Evolutionary conservation across 2,797 vertebrate species (phyloP).

Genomic region (Gymnocypris eckloni): DNA sequence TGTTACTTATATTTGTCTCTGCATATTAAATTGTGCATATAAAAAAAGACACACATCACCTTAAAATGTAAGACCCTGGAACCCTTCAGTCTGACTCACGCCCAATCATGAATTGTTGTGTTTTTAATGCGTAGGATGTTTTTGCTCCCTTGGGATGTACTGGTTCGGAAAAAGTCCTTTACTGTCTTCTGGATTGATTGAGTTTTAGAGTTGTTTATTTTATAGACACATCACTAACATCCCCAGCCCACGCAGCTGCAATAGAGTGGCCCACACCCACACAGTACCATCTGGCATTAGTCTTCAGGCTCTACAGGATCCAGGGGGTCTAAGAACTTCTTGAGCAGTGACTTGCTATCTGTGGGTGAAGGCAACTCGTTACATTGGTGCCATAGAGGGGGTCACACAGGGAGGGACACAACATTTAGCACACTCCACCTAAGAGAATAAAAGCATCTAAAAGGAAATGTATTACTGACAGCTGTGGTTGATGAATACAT

Average conservation of each 20-base stretch:
- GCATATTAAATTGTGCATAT: neutral
- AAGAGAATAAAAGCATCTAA: conserved; percentile 18
- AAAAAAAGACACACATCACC: neutral
- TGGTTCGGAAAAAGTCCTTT: conserved; percentile 16
- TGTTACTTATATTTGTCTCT: neutral
- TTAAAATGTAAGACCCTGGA: neutral
- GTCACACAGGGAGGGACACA: conserved; percentile 1
- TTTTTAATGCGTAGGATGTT: conserved; percentile 3
- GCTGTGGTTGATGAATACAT: conserved; percentile 29
- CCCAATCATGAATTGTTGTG: neutral
- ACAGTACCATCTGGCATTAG: neutral
- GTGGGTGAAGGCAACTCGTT: conserved; percentile 42
- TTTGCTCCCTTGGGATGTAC: neutral
- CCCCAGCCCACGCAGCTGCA: conserved; percentile 33
- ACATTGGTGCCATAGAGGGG: neutral
- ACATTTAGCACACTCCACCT: conserved; percentile 30
- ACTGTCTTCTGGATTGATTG: conserved; percentile 36
- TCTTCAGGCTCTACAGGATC: neutral
- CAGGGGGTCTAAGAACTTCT: conserved; percentile 37
- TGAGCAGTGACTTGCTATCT: conserved; percentile 45
- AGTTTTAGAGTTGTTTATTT: conserved; percentile 40
- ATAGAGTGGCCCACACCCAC: conserved; percentile 37
- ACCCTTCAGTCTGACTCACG: neutral
- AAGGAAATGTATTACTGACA: conserved; percentile 36
- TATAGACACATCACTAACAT: conserved; percentile 36